A percentile compares a stretch with the other conserved stretches of the same genome.
Conservation (phyloP, 2,797 vertebrate species). For the Nasua narica region DNA sequence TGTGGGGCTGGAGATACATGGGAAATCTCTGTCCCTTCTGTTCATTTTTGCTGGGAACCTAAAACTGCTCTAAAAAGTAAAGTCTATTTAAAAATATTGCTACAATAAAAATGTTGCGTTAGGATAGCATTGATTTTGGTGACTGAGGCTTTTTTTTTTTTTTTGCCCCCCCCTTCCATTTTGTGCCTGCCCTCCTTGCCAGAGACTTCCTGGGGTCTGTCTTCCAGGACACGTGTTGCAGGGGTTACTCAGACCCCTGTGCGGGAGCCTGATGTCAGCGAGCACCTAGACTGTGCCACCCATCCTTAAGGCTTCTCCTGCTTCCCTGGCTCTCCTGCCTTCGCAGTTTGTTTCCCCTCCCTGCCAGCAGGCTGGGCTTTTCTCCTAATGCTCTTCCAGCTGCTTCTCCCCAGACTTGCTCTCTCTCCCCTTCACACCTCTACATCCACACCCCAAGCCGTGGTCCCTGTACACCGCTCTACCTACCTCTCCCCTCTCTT, state of each 20-base stretch:
- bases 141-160: no score
- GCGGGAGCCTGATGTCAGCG: no score
- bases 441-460: not conserved
- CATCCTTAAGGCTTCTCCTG: not conserved
- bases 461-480: accelerated
- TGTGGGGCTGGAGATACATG: accelerated
- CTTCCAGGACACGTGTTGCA: not conserved
- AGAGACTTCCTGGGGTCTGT: accelerated
- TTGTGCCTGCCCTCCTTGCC: not conserved
- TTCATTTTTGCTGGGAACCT: not conserved
- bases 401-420: not conserved
- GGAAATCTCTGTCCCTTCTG: not conserved
- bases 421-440: not conserved
- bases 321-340: not conserved
- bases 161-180: not conserved
- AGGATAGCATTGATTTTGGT: not conserved
- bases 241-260: not conserved
- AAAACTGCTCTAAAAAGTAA: not conserved
- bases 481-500: not conserved
- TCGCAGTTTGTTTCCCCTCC: accelerated
- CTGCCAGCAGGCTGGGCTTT: accelerated
- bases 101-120: not conserved
- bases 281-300: accelerated
- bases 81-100: not conserved
- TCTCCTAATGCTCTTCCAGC: accelerated